phyloP scores from a whole-genome alignment of 2,888 invertebrate genomes.

The Atherix ibis region DNA sequence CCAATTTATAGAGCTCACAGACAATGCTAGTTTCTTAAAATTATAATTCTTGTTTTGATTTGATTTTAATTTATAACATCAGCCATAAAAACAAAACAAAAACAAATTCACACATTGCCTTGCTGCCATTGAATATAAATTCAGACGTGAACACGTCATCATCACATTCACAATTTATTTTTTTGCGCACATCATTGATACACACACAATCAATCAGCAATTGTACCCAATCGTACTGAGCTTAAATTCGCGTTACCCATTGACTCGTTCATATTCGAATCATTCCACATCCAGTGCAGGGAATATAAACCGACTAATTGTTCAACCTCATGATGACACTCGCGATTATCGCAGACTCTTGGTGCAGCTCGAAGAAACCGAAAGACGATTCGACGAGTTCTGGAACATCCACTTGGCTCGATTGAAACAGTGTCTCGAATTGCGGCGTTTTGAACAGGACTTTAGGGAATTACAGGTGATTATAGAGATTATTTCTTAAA shows the following conservation, averaged over 20 bases:
- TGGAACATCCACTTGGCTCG: slow-evolving; percentile 86
- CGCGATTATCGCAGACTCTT: slow-evolving; percentile 52
- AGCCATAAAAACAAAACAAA: too few species aligned
- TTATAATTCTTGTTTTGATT: too few species aligned
- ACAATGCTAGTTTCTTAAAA: too few species aligned
- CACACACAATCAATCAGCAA: too few species aligned
- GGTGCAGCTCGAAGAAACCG: slow-evolving; percentile 87
- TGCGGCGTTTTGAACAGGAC: slow-evolving; percentile 87
- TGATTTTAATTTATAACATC: too few species aligned
- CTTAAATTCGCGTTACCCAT: slow-evolving; percentile 4
- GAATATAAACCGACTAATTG: slow-evolving; percentile 22
- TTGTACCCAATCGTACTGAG: too few species aligned
- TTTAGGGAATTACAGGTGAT: slow-evolving; percentile 75
- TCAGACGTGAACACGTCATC: too few species aligned
- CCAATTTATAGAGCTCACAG: too few species aligned
- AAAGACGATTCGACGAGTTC: slow-evolving; percentile 83
- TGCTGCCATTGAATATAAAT: too few species aligned
- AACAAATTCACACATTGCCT: too few species aligned
- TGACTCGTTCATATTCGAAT: slow-evolving; percentile 7
- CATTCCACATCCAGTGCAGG: slow-evolving; percentile 32
- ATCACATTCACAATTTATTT: too few species aligned
- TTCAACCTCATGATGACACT: slow-evolving; percentile 32
- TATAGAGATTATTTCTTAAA: background rate
- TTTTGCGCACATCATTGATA: too few species aligned
- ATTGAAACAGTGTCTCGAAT: slow-evolving; percentile 74